Evolutionary conservation across 2,113 vertebrate species (phyloP), one percentile per base, ranked within the genome.

Genomic region (Melospiza georgiana): DNA sequence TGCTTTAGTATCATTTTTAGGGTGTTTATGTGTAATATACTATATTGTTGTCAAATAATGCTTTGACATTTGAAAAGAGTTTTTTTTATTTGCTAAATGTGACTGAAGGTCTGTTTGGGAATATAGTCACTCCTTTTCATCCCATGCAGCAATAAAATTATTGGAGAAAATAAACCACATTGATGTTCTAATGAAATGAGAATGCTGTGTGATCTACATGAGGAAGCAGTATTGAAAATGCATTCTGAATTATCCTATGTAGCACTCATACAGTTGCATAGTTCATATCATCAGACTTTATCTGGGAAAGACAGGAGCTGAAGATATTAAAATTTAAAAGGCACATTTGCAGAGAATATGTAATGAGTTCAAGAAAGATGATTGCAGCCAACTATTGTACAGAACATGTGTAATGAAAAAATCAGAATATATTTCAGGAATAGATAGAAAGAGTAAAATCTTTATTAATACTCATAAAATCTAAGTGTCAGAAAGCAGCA

Each of bases 391-490:
- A 84, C 74, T 96, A 48, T 87, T 82, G 33, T 78, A 74, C 27
- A 92, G 68, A 97, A 78, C 78, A 95, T 49, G 35, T 89, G 78
- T 69, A 95, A 94, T 86, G 74, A 67, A 80, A 87, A 57, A 67
- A 86, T 58, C 77, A 92, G 71, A 80, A 71, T 61, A 35, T 80
- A 93, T 90, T 92, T 95, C 90, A 96, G 63, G 62, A 93, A 90
- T 48, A 96, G 67, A 67, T 51, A 83, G 78, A 94, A 96, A 73
- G 46, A 65, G 31, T 92, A 93, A 95, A 89, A 93, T 79, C 90
- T 95, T 86, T 95, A 95, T 96, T 96, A 97, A 94, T 91, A 68
- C 65, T 94, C 65, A 91, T 94, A 95, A 97, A 96, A 95, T 69
- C 46, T 76, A 86, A 77, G 80, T 93, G 72, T 74, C 86, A 93